Evolutionary conservation across 1,140 invertebrate species (phyloP).

Genomic region (Nasonia longicornis): DNA sequence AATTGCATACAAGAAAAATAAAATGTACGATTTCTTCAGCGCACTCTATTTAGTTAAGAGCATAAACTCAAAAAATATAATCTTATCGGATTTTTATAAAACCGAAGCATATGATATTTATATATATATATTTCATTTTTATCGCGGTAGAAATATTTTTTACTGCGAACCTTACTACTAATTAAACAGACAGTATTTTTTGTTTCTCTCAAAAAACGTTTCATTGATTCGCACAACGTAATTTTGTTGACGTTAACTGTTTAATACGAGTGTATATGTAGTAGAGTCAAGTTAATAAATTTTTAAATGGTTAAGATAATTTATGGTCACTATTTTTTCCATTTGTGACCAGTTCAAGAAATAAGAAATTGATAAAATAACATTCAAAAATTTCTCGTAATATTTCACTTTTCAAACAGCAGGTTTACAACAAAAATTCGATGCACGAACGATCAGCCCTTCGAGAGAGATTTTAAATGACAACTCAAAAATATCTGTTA

Average conservation of each 20-base stretch:
- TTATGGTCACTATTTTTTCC: neutral
- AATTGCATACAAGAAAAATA: constrained; percentile 34
- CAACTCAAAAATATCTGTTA: neutral
- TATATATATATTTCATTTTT: constrained; percentile 6
- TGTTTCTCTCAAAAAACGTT: neutral
- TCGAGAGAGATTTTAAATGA: neutral
- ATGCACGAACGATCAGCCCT: neutral
- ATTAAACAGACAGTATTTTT: neutral
- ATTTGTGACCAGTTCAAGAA: constrained; percentile 8
- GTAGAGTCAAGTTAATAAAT: constrained; percentile 25
- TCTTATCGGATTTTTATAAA: constrained; percentile 31
- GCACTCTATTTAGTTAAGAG: constrained; percentile 1
- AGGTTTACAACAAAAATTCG: constrained; percentile 6
- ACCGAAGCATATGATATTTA: constrained; percentile 37
- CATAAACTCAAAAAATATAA: constrained; percentile 11
- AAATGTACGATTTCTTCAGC: constrained; percentile 31
- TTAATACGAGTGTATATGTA: constrained; percentile 3
- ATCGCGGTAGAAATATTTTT: constrained; percentile 19
- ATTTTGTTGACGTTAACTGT: constrained; percentile 23
- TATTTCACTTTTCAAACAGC: neutral
- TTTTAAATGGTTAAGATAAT: constrained; percentile 4
- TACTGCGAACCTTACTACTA: neutral
- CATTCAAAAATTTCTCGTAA: constrained; percentile 1
- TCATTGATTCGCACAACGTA: neutral
- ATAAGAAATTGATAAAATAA: constrained; percentile 17